phyloP scores from a whole-genome alignment of 1,140 invertebrate genomes.

The Cyclina sinensis region DNA sequence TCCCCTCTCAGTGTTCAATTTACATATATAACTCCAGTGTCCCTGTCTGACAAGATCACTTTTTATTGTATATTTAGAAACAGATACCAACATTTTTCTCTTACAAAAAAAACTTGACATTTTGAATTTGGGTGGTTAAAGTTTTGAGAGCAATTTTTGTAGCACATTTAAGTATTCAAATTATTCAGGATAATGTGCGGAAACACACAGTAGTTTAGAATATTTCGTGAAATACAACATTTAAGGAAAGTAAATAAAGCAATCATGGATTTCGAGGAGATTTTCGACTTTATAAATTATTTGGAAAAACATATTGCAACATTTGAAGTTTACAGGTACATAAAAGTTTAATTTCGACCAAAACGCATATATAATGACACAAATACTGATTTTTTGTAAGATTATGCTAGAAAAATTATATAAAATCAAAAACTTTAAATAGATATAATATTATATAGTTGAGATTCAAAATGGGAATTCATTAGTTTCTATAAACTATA shows the following conservation, averaged over 20 bases:
- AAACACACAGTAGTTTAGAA: neutral
- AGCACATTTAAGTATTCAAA: neutral
- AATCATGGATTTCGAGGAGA: conserved; percentile 21
- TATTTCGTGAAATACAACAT: neutral
- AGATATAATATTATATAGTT: too few relatives aligned
- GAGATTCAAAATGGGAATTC: too few relatives aligned
- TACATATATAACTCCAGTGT: conserved; percentile 8
- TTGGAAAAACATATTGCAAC: conserved; percentile 2
- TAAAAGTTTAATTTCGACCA: too few relatives aligned
- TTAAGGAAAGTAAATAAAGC: neutral
- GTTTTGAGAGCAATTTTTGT: neutral
- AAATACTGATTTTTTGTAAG: too few relatives aligned
- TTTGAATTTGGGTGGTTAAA: conserved; percentile 2
- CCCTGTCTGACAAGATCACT: conserved; percentile 1
- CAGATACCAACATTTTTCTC: neutral
- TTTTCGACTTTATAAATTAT: conserved; percentile 44
- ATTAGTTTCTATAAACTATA: too few relatives aligned
- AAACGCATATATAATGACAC: too few relatives aligned
- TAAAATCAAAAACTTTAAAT: too few relatives aligned
- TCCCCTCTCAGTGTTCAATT: neutral
- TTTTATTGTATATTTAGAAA: conserved; percentile 40
- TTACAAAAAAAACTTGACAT: conserved; percentile 20
- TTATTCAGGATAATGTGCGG: neutral
- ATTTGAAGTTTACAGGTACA: conserved; percentile 37
- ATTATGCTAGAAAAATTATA: too few relatives aligned